phyloP scores from a whole-genome alignment of 1,140 invertebrate species.

The Euura saliciscinereae region DNA sequence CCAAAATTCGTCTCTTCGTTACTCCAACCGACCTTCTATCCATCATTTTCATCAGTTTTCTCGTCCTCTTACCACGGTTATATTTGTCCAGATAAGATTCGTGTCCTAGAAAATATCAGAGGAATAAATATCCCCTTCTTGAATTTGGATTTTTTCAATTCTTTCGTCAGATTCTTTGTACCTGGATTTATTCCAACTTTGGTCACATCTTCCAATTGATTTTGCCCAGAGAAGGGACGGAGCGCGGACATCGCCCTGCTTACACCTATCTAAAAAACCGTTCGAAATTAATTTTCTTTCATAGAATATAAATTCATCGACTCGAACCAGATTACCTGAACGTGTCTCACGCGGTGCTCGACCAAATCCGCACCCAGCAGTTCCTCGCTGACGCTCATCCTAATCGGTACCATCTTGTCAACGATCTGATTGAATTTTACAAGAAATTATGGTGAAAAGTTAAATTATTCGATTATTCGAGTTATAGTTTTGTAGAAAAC shows the following conservation, averaged over 20 bases:
- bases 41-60: slow-evolving; percentile 35
- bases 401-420: slow-evolving; percentile 79
- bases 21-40: slow-evolving; percentile 28
- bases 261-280: slow-evolving; percentile 62
- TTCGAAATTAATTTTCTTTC: background rate
- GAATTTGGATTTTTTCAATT: slow-evolving; percentile 41
- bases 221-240: slow-evolving; percentile 54
- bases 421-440: slow-evolving; percentile 60
- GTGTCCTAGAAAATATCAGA: slow-evolving; percentile 44
- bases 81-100: slow-evolving; percentile 46
- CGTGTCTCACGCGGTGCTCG: slow-evolving; percentile 78
- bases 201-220: slow-evolving; percentile 49
- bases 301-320: background rate
- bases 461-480: background rate
- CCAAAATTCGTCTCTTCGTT: slow-evolving; percentile 14
- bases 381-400: slow-evolving; percentile 85
- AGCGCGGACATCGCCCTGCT: slow-evolving; percentile 67
- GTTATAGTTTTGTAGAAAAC: background rate
- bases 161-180: slow-evolving; percentile 20
- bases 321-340: slow-evolving; percentile 52
- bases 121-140: slow-evolving; percentile 28
- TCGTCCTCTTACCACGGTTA: slow-evolving; percentile 36
- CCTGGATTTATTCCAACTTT: slow-evolving; percentile 66
- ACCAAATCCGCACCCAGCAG: slow-evolving; percentile 86
- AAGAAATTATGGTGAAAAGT: no score